Base-by-base conservation (phyloP, 1,140 invertebrate species). In the Drosophila hydei region DNA sequence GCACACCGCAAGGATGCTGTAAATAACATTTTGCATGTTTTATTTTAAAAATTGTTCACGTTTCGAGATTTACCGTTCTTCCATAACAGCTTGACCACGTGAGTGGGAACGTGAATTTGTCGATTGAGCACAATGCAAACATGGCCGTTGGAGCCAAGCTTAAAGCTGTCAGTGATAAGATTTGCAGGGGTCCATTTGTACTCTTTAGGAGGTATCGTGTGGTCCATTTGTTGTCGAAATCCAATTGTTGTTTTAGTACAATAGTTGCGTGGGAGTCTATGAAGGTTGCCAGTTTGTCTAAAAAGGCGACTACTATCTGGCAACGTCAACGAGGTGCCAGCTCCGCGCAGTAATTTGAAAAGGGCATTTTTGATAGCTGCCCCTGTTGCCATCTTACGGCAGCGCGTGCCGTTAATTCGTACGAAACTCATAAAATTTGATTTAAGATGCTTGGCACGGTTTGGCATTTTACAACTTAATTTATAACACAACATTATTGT, bases 1-100 rank as follows among this genome's bases (percentile, higher is more conserved):
- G 94, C 94, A 25, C 96, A 91, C 74, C 93, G 93, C 19, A 95
- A 72, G 64, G 90, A 89, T 40, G 95, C 95, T 96, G 64, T 9
- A 92, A 84, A 74, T 11, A 9, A 18, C 67, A 21, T 40, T 2
- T 48, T 3, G 27, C 0, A 2, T 27, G 4, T 16, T n/a, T 27
- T 58, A 36, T 45, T 11, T 21, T 3, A 19, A 18, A 38, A 58
- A 21, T 43, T 33, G 21, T 73, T 64, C 55, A 56, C 67, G 55
- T 58, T 62, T 33, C 72, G 61, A 16, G 19, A 38, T 48, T 87
- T 91, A 94, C 93, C 93, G 81, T 93, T 92, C 52, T 92, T 87
- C 93, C 93, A 94, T 62, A 94, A 80, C 50, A 84, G 72, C 40
- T 92, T 69, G 18, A 94, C 58, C 61, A 92, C 73, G 67, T 91